These are phyloP conservation scores for Edolisoma coerulescens DNA, from an alignment of 2,113 vertebrate genomes.

Conservation along the genomic window DNA sequence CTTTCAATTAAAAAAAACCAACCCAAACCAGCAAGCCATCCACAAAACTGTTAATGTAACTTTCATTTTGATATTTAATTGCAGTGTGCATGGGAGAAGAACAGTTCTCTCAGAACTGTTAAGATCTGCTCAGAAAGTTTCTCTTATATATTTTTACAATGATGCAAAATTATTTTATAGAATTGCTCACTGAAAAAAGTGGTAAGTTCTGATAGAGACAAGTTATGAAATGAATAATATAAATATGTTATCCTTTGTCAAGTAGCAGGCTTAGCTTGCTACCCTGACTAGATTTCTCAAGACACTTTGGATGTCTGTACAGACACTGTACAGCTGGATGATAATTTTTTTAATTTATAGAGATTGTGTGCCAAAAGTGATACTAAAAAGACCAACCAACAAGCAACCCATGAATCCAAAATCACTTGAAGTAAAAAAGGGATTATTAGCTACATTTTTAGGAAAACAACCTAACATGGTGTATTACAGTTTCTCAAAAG, in stretches of 20 bases:
- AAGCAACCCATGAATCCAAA: neutral
- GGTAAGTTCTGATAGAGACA: neutral
- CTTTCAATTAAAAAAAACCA: neutral
- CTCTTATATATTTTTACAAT: neutral
- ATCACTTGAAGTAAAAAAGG: neutral
- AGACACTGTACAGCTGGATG: neutral
- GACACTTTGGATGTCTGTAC: neutral
- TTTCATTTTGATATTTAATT: neutral
- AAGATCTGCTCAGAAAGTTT: neutral
- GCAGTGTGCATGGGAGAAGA: neutral
- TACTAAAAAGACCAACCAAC: neutral
- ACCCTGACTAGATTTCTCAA: neutral
- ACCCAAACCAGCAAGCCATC: neutral
- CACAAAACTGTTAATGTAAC: neutral
- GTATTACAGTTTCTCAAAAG: neutral
- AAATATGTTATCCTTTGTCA: neutral
- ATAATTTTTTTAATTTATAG: neutral
- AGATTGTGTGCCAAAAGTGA: neutral
- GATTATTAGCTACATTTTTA: neutral
- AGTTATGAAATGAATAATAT: neutral
- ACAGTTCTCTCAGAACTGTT: neutral
- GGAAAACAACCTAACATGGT: neutral
- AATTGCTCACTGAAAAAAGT: neutral
- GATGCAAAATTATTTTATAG: neutral
- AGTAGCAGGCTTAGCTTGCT: neutral